A percentile compares a stretch with the other conserved stretches of the same genome.
Conservation (phyloP, 1,140 invertebrate species). For the Pseudoatta argentina region DNA sequence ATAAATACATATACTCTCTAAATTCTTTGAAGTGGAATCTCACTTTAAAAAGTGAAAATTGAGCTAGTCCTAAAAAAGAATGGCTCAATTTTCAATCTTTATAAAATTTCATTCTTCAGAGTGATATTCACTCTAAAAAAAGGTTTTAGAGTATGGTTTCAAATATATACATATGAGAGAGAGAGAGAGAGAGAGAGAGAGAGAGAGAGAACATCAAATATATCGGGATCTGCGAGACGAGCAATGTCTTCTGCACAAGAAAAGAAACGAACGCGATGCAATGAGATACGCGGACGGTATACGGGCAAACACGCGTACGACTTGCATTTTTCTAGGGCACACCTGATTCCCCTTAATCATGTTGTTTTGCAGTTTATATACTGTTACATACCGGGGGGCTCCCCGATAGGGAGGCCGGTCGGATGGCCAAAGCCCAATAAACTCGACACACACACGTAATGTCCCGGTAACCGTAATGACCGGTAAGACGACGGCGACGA, state of each 20-base stretch:
- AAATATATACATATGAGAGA: too few relatives aligned
- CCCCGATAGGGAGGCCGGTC: background rate
- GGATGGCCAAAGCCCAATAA: constrained; percentile 23
- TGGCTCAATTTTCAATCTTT: too few relatives aligned
- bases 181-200: too few relatives aligned
- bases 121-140: too few relatives aligned
- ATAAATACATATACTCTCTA: too few relatives aligned
- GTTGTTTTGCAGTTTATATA: constrained; percentile 56
- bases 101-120: too few relatives aligned
- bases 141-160: too few relatives aligned
- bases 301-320: constrained; percentile 13
- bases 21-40: too few relatives aligned
- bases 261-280: background rate
- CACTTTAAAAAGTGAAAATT: too few relatives aligned
- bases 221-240: background rate
- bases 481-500: constrained; percentile 3
- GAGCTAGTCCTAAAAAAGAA: too few relatives aligned
- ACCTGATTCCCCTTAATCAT: constrained; percentile 17
- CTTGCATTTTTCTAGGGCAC: constrained; percentile 41
- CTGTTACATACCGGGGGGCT: constrained; percentile 35
- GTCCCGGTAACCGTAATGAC: background rate
- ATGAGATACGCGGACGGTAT: background rate
- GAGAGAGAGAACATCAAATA: too few relatives aligned
- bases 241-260: background rate
- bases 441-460: background rate